Conservation (phyloP, 2,888 invertebrate species). For the Pilophorus perplexus region DNA sequence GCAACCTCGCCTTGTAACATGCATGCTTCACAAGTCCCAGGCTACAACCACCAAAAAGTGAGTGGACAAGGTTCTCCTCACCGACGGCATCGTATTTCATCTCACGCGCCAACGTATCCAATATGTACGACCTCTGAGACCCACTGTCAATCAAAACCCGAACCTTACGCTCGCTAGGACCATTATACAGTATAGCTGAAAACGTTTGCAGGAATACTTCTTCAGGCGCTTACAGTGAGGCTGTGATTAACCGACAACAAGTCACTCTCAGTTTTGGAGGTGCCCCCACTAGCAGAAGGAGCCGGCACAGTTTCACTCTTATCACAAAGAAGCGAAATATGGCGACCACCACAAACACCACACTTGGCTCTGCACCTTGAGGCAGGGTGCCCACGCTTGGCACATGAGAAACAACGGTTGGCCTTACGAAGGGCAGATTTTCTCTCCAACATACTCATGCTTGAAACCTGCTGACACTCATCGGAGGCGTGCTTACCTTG, state of each 20-base stretch:
- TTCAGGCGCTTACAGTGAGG: neutral
- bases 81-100: too few species aligned
- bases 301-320: neutral
- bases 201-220: neutral
- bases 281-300: neutral
- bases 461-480: neutral
- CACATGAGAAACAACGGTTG: neutral
- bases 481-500: neutral
- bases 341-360: neutral
- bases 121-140: neutral
- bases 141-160: too few species aligned
- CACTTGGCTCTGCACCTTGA: neutral
- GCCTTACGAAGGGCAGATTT: neutral
- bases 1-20: neutral
- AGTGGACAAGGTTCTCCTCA: too few species aligned
- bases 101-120: neutral
- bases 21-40: neutral
- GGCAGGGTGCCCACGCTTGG: neutral
- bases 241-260: neutral
- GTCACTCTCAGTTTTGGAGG: neutral
- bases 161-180: too few species aligned
- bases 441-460: neutral
- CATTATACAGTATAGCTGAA: neutral
- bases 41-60: constrained; percentile 3
- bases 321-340: neutral